phyloP scores from a whole-genome alignment of 2,113 vertebrate species.

The Elgaria multicarinata region DNA sequence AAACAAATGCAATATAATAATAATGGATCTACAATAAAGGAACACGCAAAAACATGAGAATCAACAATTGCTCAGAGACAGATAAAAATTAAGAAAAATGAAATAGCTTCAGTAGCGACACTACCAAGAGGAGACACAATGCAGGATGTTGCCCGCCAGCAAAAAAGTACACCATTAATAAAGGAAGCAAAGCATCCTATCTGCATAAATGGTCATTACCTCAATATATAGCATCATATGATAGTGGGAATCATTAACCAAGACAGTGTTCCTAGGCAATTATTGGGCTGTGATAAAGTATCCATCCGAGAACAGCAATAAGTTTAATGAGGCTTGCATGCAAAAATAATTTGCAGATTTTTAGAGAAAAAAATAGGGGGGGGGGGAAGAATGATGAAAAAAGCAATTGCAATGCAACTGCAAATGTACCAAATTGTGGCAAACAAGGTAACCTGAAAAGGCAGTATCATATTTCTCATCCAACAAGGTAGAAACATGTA shows the following conservation, averaged over 20 bases:
- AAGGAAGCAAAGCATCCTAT: neutral
- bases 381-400: neutral
- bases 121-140: rapidly evolving
- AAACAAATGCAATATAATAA: neutral
- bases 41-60: neutral
- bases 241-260: constrained; percentile 11
- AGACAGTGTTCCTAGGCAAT: neutral
- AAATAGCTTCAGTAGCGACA: rapidly evolving
- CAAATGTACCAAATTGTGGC: neutral
- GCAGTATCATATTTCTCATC: neutral
- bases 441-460: neutral
- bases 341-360: neutral
- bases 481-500: neutral
- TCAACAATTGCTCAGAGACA: neutral
- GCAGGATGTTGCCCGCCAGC: rapidly evolving
- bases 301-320: constrained; percentile 2
- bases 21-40: neutral
- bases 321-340: neutral
- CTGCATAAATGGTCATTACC: neutral
- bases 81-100: neutral
- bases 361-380: neutral
- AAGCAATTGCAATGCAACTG: neutral
- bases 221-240: neutral
- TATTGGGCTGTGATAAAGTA: neutral
- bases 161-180: neutral